Conservation (phyloP, 2,113 vertebrate genomes). For the Rhynchomys soricoides region DNA sequence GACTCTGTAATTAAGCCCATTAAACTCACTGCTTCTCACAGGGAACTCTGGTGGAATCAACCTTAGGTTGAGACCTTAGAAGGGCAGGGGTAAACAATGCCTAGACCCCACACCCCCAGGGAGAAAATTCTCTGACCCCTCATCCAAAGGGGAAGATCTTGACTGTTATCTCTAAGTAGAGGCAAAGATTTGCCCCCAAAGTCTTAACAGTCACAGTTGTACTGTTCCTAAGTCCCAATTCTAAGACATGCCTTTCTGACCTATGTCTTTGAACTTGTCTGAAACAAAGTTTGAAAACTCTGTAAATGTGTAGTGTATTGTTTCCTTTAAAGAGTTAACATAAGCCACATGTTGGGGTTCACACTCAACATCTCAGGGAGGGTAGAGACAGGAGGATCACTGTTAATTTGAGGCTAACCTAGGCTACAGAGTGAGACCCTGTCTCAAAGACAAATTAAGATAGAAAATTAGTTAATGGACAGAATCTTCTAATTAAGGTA, state of each 20-base stretch:
- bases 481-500: conserved; percentile 10
- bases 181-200: neutral
- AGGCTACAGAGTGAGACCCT: neutral
- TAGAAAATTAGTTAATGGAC: neutral
- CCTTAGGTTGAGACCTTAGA: neutral
- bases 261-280: conserved; percentile 30
- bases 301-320: neutral
- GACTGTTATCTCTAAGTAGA: neutral
- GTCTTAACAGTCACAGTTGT: neutral
- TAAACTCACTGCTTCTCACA: neutral
- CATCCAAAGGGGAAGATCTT: neutral
- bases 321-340: conserved; percentile 21
- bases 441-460: neutral
- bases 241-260: neutral
- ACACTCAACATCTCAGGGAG: neutral
- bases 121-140: neutral
- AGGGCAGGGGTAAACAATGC: neutral
- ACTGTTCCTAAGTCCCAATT: neutral
- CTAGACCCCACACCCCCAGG: neutral
- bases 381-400: neutral
- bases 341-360: neutral
- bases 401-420: neutral
- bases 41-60: neutral
- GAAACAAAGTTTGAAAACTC: neutral
- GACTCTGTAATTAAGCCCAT: neutral